Evolutionary conservation across 2,797 vertebrate species (phyloP), one percentile per base, ranked within the genome.

Genomic region (Lacerta bilineata): DNA sequence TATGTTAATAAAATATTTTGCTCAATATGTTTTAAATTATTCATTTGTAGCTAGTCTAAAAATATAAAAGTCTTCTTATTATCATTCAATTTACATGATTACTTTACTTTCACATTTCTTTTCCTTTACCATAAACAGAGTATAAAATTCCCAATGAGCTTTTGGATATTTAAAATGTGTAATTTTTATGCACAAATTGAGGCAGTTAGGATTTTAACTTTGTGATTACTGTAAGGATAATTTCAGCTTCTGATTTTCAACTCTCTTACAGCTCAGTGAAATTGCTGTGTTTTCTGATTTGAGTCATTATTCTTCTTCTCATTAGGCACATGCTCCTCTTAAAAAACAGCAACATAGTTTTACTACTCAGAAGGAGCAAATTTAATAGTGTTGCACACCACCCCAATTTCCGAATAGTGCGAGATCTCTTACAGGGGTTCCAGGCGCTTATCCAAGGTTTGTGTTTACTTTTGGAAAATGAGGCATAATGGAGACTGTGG

Each of bases 1-100:
- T 97, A 97, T 97, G 97, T 97, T 97, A 97, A 97, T 97, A 97
- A 97, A 97, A 97, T 97, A 97, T 97, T 97, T 97, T 96, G 95
- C 96, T 97, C 95, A 96, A 96, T 97, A 96, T 93, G 96, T 96
- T 96, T 97, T 97, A 97, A 97, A 97, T 97, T 97, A 97, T 97
- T 97, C 97, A 97, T 97, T 96, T 96, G 93, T 95, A 96, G 95
- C 72, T 94, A 96, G 96, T 97, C 97, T 97, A 97, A 97, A 97
- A 97, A 97, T 97, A 97, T 97, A 96, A 97, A 97, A 96, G 96
- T 96, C 95, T 94, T 97, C 97, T 97, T 97, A 97, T 97, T 97
- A 97, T 97, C 96, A 97, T 97, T 97, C 96, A 97, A 97, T 97
- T 97, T 97, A 97, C 97, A 97, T 97, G 97, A 97, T 97, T 97